phyloP scores from a whole-genome alignment of 2,113 vertebrate species.

The Hippolais icterina region DNA sequence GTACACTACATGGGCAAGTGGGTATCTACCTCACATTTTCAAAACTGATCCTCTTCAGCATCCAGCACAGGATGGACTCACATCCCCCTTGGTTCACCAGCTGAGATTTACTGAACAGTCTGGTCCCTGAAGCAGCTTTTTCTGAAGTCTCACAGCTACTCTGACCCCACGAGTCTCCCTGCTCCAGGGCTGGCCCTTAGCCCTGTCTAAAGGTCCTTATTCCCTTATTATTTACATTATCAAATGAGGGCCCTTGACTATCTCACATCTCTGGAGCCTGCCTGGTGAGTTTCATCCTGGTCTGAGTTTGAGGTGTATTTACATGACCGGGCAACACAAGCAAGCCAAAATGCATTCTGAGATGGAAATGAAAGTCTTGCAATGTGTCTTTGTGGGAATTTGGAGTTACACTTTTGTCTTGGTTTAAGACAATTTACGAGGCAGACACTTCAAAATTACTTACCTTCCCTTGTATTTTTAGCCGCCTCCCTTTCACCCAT shows the following conservation, averaged over 20 bases:
- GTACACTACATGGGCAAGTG: not conserved
- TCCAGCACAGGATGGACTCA: not conserved
- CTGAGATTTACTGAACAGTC: not conserved
- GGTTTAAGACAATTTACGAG: not conserved
- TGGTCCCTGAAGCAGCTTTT: not conserved
- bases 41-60: not conserved
- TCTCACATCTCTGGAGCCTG: not conserved
- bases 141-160: not conserved
- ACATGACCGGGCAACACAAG: not conserved
- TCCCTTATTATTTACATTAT: not conserved
- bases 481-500: not conserved
- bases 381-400: not conserved
- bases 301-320: not conserved
- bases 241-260: not conserved
- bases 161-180: not conserved
- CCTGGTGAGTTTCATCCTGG: not conserved
- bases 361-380: not conserved
- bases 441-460: not conserved
- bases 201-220: not conserved
- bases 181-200: not conserved
- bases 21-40: not conserved
- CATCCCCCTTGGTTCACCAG: not conserved
- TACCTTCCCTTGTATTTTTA: not conserved
- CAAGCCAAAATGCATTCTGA: not conserved
- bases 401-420: not conserved